Evolutionary conservation across 2,888 invertebrate genomes (phyloP).

Genomic region (Pemphredon lugubris): DNA sequence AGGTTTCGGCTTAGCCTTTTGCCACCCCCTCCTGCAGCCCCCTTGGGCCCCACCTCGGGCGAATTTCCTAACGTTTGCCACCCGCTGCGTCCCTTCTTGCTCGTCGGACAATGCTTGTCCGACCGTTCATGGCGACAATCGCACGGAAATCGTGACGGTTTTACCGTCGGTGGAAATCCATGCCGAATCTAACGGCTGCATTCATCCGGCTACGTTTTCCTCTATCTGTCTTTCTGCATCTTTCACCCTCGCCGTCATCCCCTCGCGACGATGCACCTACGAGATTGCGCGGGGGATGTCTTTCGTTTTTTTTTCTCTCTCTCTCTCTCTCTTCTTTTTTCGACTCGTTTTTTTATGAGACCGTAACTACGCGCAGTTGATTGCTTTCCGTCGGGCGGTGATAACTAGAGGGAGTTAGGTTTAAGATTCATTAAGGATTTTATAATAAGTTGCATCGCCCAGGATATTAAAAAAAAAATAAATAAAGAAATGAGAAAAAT

Average conservation of each 20-base stretch:
- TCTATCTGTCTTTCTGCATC: slow-evolving; percentile 54
- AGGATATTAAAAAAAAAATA: too few species aligned
- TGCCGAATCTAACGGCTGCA: slow-evolving; percentile 69
- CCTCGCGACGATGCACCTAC: slow-evolving; percentile 1
- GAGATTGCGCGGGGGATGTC: slow-evolving; percentile 9
- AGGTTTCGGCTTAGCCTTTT: slow-evolving; percentile 68
- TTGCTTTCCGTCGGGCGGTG: too few species aligned
- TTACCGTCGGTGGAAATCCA: slow-evolving; percentile 76
- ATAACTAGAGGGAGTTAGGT: too few species aligned
- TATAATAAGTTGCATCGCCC: too few species aligned
- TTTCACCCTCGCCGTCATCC: slow-evolving; percentile 14
- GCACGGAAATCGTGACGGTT: slow-evolving; percentile 74
- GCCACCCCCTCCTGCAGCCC: slow-evolving; percentile 52
- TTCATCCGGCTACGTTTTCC: slow-evolving; percentile 52
- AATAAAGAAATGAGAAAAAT: too few species aligned
- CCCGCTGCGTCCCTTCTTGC: slow-evolving; percentile 72
- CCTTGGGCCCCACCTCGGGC: slow-evolving; percentile 43
- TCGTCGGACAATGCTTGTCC: slow-evolving; percentile 70
- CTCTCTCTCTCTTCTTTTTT: not conserved
- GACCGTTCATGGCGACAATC: slow-evolving; percentile 69
- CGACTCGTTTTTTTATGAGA: too few species aligned
- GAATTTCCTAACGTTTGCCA: slow-evolving; percentile 72
- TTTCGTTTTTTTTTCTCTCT: not conserved
- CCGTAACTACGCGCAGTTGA: too few species aligned
- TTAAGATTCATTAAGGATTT: too few species aligned